Base-by-base conservation (phyloP, 2,113 vertebrate species). In the Ceyx margarethae region DNA sequence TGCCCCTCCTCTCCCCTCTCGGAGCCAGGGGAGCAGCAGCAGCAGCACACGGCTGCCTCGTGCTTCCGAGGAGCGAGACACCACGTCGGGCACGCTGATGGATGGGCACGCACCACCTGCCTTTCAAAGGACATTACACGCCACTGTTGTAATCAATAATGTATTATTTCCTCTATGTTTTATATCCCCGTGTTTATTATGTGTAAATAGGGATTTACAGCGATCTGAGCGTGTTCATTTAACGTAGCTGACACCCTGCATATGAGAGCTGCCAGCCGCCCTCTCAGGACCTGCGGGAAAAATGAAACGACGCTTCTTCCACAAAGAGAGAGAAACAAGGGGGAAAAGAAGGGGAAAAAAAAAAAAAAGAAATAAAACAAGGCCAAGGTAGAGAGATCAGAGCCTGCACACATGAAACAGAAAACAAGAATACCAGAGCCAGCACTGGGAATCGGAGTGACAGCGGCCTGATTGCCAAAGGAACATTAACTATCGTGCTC, bases 161-260 rank as follows among this genome's bases (percentile, higher is more conserved):
- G 26, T 42, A 96, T 96, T 88, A 85, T 95, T 94, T 90, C 92
- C 85, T 81, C 90, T 3, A 1, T n/a, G 51, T 37, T 93, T 91
- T 76, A 85, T 76, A 54, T 29, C 93, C 87, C 62, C 12, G 3
- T 95, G 95, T 95, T 97, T 92, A 94, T 94, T 88, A 64, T 90
- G 96, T 93, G 95, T 97, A 97, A 97, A 97, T 85, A 95, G 95
- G 93, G 96, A 87, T 97, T 97, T 95, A 84, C 93, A 77, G 66
- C 5, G 95, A 96, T 89, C 92, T 25, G 78, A 94, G 93, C 0
- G 58, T 25, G 92, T 85, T 95, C 78, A 33, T 83, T 96, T 89
- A 95, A 94, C 16, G 73, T n/a, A 48, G 93, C 92, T 93, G 93
- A 96, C 93, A 82, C 92, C 86, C 89, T 33, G 91, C 5, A 3